A percentile compares a stretch with the other conserved stretches of the same genome.
Evolutionary conservation across 1,140 invertebrate species (phyloP).

Genomic region (Drosophila bipectinata): DNA sequence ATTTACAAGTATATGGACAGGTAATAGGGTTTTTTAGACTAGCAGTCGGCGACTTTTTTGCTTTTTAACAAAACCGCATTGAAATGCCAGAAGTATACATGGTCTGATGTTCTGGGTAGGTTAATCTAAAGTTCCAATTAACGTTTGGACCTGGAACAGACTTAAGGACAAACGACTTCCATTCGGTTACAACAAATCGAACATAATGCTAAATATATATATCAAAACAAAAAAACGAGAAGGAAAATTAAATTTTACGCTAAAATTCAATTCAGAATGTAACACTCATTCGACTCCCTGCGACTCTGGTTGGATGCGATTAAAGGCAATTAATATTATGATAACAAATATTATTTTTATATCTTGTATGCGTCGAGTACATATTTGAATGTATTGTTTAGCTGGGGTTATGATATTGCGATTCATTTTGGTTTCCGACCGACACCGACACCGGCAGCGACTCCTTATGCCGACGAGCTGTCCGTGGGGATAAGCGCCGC

Average conservation of each 20-base stretch:
- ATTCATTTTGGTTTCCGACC: constrained; percentile 3
- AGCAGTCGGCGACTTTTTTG: constrained; percentile 34
- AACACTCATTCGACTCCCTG: constrained; percentile 17
- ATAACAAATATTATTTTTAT: constrained; percentile 37
- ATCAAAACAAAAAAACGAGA: constrained; percentile 13
- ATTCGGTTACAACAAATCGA: constrained; percentile 14
- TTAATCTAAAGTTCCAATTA: constrained; percentile 29
- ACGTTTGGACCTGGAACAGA: constrained; percentile 4
- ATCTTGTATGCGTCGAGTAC: constrained; percentile 27
- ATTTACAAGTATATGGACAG: constrained; percentile 54
- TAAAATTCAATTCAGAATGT: constrained; percentile 16
- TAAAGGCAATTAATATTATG: constrained; percentile 39
- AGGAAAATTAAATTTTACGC: neutral
- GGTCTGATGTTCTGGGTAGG: constrained; percentile 5
- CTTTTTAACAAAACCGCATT: constrained; percentile 25
- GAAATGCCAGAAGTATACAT: constrained; percentile 41
- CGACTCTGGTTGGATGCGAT: constrained; percentile 2
- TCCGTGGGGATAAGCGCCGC: constrained; percentile 36
- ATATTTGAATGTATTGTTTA: constrained; percentile 10
- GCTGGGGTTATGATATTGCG: constrained; percentile 23
- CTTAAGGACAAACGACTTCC: constrained; percentile 1
- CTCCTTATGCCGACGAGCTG: constrained; percentile 23
- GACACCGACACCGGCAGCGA: neutral
- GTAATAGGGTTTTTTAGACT: constrained; percentile 48
- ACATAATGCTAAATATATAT: constrained; percentile 4